Evolutionary conservation across 1,140 invertebrate species (phyloP).

Genomic region (Nilaparvata lugens): DNA sequence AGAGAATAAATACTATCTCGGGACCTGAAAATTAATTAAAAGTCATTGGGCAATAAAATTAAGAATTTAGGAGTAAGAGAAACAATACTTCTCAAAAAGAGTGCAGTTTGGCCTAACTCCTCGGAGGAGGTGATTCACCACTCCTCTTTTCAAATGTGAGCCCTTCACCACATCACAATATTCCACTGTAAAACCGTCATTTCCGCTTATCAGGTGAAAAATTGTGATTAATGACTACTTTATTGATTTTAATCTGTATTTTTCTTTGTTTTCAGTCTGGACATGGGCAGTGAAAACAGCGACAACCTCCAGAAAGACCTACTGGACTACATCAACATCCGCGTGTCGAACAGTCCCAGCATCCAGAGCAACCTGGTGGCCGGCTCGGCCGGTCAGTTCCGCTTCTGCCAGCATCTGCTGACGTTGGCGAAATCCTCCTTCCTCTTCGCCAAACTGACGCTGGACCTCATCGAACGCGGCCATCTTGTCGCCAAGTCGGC

Average conservation of each 20-base stretch:
- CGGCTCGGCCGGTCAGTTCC: conserved; percentile 36
- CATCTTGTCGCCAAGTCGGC: conserved; percentile 88
- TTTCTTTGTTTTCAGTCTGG: conserved; percentile 38
- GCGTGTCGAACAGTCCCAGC: conserved; percentile 63
- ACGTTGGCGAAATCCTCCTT: conserved; percentile 79
- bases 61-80: too few species aligned
- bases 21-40: too few species aligned
- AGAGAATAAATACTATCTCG: too few species aligned
- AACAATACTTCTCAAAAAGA: too few species aligned
- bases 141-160: neutral
- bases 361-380: conserved; percentile 77
- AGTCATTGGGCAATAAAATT: too few species aligned
- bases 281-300: conserved; percentile 47
- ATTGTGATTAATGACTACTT: too few species aligned
- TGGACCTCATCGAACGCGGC: conserved; percentile 90
- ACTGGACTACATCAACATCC: conserved; percentile 74
- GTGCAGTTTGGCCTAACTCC: too few species aligned
- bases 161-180: neutral
- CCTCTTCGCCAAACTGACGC: conserved; percentile 79
- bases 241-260: too few species aligned
- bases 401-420: conserved; percentile 80
- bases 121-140: too few species aligned
- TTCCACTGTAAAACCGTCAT: too few species aligned
- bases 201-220: too few species aligned
- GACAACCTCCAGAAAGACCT: conserved; percentile 73